Evolutionary conservation across 2,797 vertebrate genomes (phyloP).

Genomic region (Sphenodon punctatus): DNA sequence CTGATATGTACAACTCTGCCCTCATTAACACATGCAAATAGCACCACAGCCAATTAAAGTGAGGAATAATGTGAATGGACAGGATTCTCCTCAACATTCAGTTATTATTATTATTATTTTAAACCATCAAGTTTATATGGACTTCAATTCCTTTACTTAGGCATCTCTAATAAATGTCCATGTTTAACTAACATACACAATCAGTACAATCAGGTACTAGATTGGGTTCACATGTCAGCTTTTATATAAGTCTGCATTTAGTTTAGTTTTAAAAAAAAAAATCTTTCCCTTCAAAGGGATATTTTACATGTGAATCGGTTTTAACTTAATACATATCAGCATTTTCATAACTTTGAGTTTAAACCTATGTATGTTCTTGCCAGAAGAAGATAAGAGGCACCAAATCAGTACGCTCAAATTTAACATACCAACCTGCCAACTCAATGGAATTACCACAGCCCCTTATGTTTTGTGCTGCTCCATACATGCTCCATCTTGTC

Average conservation of each 20-base stretch:
- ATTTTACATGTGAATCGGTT: not conserved
- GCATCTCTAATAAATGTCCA: not conserved
- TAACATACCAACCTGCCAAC: fast-evolving
- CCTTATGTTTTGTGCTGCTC: not conserved
- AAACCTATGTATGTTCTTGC: fast-evolving
- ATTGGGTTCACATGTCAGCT: not conserved
- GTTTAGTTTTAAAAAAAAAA: conserved; percentile 18
- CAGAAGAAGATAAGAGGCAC: not conserved
- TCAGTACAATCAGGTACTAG: not conserved
- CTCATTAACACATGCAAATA: conserved; percentile 21
- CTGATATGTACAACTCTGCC: not conserved
- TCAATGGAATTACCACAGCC: not conserved
- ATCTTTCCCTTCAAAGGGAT: not conserved
- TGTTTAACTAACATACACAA: not conserved
- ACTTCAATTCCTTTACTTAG: not conserved
- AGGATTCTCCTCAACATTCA: conserved; percentile 71
- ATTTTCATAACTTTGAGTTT: not conserved
- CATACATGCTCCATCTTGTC: not conserved
- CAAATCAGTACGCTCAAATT: not conserved
- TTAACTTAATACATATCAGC: not conserved
- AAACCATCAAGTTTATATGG: too few relatives aligned
- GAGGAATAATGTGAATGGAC: not conserved
- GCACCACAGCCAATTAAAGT: not conserved
- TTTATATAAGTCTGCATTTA: not conserved
- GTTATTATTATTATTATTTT: not conserved